These are phyloP conservation scores for Phalanger gymnotis DNA, from an alignment of 2,797 vertebrate species.

Conservation along the genomic window DNA sequence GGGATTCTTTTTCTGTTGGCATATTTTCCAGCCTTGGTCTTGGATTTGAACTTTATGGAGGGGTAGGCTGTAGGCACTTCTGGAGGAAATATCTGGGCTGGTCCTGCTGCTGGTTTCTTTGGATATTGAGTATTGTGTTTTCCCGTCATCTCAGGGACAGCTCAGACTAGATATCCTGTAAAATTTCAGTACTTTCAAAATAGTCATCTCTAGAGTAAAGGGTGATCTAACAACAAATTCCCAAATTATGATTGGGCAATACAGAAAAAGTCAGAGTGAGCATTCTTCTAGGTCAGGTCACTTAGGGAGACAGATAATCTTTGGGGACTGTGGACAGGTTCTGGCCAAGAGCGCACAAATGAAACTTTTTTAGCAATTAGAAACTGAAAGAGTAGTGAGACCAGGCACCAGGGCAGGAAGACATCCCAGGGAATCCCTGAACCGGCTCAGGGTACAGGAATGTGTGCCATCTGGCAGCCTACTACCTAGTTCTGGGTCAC, in stretches of 20 bases:
- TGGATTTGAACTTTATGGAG: not conserved
- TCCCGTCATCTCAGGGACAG: not conserved
- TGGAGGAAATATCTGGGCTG: not conserved
- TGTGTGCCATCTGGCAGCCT: not conserved
- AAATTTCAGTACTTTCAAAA: not conserved
- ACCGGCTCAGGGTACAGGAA: not conserved
- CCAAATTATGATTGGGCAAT: not conserved
- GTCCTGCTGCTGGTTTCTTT: not conserved
- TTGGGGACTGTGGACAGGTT: not conserved
- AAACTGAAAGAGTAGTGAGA: not conserved
- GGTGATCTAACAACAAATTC: not conserved
- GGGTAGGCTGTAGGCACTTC: not conserved
- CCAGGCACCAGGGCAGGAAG: not conserved
- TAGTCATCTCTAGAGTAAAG: not conserved
- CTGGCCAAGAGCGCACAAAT: not conserved
- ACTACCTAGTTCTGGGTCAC: not conserved
- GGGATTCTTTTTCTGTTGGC: not conserved
- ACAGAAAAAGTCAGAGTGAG: not conserved
- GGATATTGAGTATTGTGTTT: not conserved
- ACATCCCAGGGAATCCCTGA: not conserved
- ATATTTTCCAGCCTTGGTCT: not conserved
- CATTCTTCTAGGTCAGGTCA: not conserved
- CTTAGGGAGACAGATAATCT: not conserved
- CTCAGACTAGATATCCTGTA: not conserved
- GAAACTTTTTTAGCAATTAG: not conserved